Percentiles rank a stretch among this genome's conserved stretches.
phyloP scores from a whole-genome alignment of 2,888 invertebrate species.

The Andrena marginata region DNA sequence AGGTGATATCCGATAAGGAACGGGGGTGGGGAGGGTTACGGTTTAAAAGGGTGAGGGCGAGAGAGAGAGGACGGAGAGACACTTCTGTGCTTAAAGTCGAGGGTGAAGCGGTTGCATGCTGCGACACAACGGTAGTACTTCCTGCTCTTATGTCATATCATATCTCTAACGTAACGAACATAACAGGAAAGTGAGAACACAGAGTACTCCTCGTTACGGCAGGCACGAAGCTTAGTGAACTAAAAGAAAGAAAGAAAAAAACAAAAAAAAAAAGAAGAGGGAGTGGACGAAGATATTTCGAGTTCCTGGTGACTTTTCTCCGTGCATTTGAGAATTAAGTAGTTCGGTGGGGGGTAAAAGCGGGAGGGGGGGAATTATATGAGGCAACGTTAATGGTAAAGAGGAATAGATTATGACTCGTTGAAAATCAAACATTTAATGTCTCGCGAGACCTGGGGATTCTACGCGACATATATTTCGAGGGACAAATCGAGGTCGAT shows the following conservation, averaged over 20 bases:
- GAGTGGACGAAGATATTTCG: conserved; percentile 60
- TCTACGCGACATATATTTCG: conserved; percentile 66
- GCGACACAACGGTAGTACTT: conserved; percentile 74
- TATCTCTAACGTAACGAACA: conserved; percentile 64
- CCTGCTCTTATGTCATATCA: conserved; percentile 76
- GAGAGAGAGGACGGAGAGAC: conserved; percentile 8
- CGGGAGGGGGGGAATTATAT: conserved; percentile 41
- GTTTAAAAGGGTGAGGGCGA: not conserved
- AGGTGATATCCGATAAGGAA: conserved; percentile 42
- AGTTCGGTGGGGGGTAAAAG: conserved; percentile 41
- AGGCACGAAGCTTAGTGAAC: conserved; percentile 71
- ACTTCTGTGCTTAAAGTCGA: conserved; percentile 49
- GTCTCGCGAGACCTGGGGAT: conserved; percentile 60
- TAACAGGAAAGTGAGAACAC: conserved; percentile 26
- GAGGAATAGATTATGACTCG: conserved; percentile 69
- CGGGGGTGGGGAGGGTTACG: not conserved
- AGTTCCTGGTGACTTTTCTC: conserved; percentile 75
- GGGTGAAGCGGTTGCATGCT: conserved; percentile 70
- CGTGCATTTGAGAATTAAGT: conserved; percentile 71
- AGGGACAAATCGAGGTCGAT: conserved; percentile 64
- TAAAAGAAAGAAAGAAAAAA: not conserved
- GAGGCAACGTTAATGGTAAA: conserved; percentile 58
- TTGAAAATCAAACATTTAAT: conserved; percentile 80
- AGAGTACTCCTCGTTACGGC: conserved; percentile 69
- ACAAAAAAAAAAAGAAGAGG: not conserved